A percentile compares a stretch with the other conserved stretches of the same genome.
Evolutionary conservation across 2,797 vertebrate genomes (phyloP).

Genomic region (Orientallactaga sibirica): DNA sequence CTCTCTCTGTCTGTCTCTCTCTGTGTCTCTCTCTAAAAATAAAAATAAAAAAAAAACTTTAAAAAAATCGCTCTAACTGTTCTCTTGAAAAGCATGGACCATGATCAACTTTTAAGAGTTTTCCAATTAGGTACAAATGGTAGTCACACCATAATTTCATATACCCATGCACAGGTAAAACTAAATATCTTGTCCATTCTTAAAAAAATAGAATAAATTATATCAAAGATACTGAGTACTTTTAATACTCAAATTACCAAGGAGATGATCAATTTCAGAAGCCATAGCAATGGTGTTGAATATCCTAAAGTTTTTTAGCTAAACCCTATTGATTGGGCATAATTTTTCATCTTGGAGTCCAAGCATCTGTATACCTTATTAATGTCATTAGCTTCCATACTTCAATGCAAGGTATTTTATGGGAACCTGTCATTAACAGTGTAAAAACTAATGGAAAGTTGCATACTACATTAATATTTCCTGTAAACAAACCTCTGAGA

Average conservation of each 20-base stretch:
- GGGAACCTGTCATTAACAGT: slow-evolving; percentile 59
- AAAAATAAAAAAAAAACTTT: too few species aligned
- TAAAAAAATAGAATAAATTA: neutral
- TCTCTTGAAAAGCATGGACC: neutral
- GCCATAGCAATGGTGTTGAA: neutral
- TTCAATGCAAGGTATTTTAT: slow-evolving; percentile 59
- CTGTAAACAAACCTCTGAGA: slow-evolving; percentile 69
- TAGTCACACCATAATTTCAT: neutral
- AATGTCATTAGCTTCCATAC: neutral
- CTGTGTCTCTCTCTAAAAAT: too few species aligned
- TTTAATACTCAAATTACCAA: neutral
- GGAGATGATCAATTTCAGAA: neutral
- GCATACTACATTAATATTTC: slow-evolving; percentile 61
- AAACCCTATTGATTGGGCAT: neutral
- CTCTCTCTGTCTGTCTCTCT: too few species aligned
- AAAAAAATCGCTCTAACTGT: neutral
- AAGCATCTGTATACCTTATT: slow-evolving; percentile 56
- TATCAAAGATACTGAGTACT: neutral
- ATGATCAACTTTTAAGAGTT: neutral
- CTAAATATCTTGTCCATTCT: neutral
- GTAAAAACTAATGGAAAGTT: slow-evolving; percentile 74
- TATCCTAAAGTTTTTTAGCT: neutral
- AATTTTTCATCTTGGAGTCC: neutral
- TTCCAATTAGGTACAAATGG: neutral
- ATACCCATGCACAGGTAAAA: neutral